A percentile compares a stretch with the other conserved stretches of the same genome.
phyloP scores from a whole-genome alignment of 2,888 invertebrate species.

The Tachina lurida region DNA sequence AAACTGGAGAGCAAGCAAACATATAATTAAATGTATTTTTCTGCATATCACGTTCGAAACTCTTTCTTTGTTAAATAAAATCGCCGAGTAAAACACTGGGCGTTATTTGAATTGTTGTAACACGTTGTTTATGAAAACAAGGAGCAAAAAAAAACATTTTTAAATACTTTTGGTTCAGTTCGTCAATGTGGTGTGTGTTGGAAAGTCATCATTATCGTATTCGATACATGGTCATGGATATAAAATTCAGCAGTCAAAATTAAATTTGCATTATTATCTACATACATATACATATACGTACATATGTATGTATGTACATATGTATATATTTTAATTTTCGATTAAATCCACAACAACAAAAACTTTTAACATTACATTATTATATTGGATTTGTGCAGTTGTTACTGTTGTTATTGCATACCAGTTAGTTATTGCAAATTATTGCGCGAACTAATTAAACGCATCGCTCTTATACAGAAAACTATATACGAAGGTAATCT shows the following conservation, averaged over 20 bases:
- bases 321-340: not conserved
- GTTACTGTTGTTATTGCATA: constrained; percentile 51
- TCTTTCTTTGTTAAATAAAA: constrained; percentile 33
- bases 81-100: constrained; percentile 19
- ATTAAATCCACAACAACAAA: constrained; percentile 37
- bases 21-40: constrained; percentile 44
- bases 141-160: not conserved
- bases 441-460: constrained; percentile 67
- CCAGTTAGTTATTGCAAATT: constrained; percentile 61
- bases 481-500: constrained; percentile 6
- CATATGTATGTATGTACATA: not conserved
- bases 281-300: not conserved
- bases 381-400: constrained; percentile 31
- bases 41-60: constrained; percentile 22
- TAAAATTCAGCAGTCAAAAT: constrained; percentile 30
- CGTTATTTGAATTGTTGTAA: constrained; percentile 24
- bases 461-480: not conserved
- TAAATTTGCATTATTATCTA: constrained; percentile 32
- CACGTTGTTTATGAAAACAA: not conserved
- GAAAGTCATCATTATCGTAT: constrained; percentile 22
- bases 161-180: constrained; percentile 8
- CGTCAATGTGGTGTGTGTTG: constrained; percentile 13
- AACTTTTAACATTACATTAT: constrained; percentile 36
- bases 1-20: constrained; percentile 4
- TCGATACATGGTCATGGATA: not conserved